Base-by-base conservation (phyloP, 2,113 vertebrate species). In the Epinephelus lanceolatus region DNA sequence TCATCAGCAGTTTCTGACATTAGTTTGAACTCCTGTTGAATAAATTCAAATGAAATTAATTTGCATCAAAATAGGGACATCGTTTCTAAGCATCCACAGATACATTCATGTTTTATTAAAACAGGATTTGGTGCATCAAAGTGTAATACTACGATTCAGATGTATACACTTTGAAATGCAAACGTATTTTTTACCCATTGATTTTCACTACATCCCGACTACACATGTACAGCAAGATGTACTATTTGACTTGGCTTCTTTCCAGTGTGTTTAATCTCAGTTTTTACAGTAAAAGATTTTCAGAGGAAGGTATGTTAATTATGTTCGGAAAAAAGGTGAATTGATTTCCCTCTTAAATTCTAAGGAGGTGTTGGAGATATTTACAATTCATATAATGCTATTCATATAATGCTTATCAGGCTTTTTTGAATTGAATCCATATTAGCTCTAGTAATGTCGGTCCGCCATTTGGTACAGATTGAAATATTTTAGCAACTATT, bases 1-100 rank as follows among this genome's bases (percentile, higher is more conserved):
- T 75, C 57, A 27, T 52, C 55, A 62, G 65, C 76, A 56, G 37
- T 63, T 75, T 59, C 40, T 56, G 19, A 51, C 47, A 21, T 23
- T 40, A 0, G 45, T 27, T 80, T 23, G 12, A 53, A 37, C 33
- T 37, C 33, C 33, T 37, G 33, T 37, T 6, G 33, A 37, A 37
- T 37, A 37, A 37, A 37, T 37, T 37, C 33, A 37, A 37, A 7
- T 37, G 6, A 37, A 7, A 37, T 6, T 37, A 37, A 37, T 37
- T 37, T 37, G 33, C 33, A 37, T 37, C 33, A 37, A 37, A 7
- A 37, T 37, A 7, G 6, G 33, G 1, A 37, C 6, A 37, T 6
- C 5, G 33, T 37, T 37, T 45, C n/a, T 37, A 9, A n/a, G 47
- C 23, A 23, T 2, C 14, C 53, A 15, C 11, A 42, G 3, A 30